phyloP scores from a whole-genome alignment of 2,888 invertebrate species.

The Philereme transversata region DNA sequence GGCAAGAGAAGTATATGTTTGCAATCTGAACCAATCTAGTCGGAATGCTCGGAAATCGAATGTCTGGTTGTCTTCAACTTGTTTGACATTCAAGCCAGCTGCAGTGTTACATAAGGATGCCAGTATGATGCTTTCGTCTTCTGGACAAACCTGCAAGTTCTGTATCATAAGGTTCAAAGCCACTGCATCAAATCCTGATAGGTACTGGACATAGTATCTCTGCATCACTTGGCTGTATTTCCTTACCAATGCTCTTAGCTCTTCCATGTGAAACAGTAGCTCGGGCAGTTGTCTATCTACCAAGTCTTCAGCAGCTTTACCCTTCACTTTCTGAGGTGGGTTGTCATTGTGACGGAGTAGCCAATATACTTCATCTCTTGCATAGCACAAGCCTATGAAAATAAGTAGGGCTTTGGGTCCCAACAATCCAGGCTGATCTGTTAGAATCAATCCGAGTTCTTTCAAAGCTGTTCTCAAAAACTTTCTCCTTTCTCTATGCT shows the following conservation, averaged over 20 bases:
- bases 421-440: constrained; percentile 98
- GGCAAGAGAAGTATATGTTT: constrained; percentile 95
- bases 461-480: constrained; percentile 97
- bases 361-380: constrained; percentile 99
- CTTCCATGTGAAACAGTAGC: constrained; percentile 98
- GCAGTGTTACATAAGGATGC: constrained; percentile 96
- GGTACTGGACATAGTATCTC: constrained; percentile 98
- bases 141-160: constrained; percentile 92
- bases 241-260: constrained; percentile 95
- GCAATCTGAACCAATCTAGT: constrained; percentile 98
- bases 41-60: constrained; percentile 98
- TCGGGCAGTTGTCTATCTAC: constrained; percentile 98
- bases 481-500: constrained; percentile 97
- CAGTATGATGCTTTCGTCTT: constrained; percentile 97
- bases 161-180: constrained; percentile 94
- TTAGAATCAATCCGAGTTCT: constrained; percentile 96
- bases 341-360: constrained; percentile 97
- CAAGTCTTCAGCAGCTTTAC: constrained; percentile 95
- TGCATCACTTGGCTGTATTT: constrained; percentile 99
- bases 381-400: constrained; percentile 97
- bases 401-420: constrained; percentile 98
- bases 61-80: constrained; percentile 97
- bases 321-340: constrained; percentile 95
- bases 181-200: constrained; percentile 97
- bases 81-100: constrained; percentile 93